Evolutionary conservation across 2,888 invertebrate species (phyloP), one percentile per base, ranked within the genome.

Genomic region (Acronicta psi): DNA sequence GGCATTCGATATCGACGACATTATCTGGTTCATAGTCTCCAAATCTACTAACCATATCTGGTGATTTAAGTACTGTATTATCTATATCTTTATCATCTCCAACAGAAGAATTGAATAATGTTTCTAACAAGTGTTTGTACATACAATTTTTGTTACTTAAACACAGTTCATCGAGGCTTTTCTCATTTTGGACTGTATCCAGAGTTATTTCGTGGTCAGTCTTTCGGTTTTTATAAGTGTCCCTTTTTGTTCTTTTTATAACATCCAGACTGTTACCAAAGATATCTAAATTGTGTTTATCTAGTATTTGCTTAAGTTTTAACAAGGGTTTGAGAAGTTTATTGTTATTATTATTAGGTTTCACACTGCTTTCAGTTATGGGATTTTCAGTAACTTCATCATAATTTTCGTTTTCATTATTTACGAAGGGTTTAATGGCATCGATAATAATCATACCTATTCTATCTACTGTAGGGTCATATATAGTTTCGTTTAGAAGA

Each of bases 171-270:
- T 37, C 8, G 0, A 9, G 14, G 4, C 20, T 2, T 2, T 29
- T 16, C 11, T 25, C 16, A 6, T 4, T 16, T n/a, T 29, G 11
- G 11, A 2, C 29, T 2, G 11, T 3, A 29, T 11, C 11, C 1
- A 29, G 11, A 11, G 3, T 0, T 11, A 11, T 29, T 29, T 11
- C 11, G 29, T 2, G 3, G 11, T 29, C 1, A 0, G 2, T 29
- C 4, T 29, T 29, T 4, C 4, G 10, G 11, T 29, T 29, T 29
- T 10, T 11, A 29, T 17, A 1, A 0, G 13, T 11, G 0, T 31
- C 17, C 17, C 70, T 23, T 50, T 63, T 67, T 0, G 57, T 36
- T 46, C 70, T 38, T 8, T 43, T 57, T 1, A 68, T 10, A 0
- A 70, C 42, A 13, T 18, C 31, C 0, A 64, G 11, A 9, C 65